phyloP scores from a whole-genome alignment of 2,888 invertebrate genomes.

The Scrobipalpa costella region DNA sequence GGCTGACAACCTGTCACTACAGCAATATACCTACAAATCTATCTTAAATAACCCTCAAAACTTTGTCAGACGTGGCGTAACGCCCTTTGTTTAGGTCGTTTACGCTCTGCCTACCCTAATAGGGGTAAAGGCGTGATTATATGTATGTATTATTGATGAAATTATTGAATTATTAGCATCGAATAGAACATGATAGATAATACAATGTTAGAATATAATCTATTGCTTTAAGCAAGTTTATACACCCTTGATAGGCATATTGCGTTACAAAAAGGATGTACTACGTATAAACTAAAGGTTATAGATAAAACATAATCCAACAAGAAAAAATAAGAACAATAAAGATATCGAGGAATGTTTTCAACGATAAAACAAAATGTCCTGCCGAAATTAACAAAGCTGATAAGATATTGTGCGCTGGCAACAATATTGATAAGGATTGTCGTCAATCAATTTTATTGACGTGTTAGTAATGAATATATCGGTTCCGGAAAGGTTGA shows the following conservation, averaged over 20 bases:
- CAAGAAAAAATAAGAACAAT: slow-evolving; percentile 8
- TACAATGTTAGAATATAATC: background rate
- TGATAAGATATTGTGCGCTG: background rate
- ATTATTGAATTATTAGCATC: no score
- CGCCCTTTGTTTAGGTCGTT: no score
- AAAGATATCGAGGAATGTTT: background rate
- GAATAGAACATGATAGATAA: no score
- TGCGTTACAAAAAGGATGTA: background rate
- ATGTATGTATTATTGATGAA: no score
- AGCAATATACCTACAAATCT: no score
- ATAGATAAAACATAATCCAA: background rate
- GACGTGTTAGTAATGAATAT: background rate
- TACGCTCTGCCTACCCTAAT: no score
- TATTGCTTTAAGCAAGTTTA: background rate
- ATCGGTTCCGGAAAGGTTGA: background rate
- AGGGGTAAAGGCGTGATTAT: no score
- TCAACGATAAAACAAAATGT: background rate
- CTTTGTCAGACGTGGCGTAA: no score
- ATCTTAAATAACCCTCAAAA: no score
- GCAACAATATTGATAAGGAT: background rate
- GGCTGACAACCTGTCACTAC: no score
- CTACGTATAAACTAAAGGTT: no score
- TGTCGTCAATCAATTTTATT: slow-evolving; percentile 1
- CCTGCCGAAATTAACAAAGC: background rate
- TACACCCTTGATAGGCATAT: background rate